Evolutionary conservation across 2,888 invertebrate genomes (phyloP), one percentile per base, ranked within the genome.

Genomic region (Acleris literana): DNA sequence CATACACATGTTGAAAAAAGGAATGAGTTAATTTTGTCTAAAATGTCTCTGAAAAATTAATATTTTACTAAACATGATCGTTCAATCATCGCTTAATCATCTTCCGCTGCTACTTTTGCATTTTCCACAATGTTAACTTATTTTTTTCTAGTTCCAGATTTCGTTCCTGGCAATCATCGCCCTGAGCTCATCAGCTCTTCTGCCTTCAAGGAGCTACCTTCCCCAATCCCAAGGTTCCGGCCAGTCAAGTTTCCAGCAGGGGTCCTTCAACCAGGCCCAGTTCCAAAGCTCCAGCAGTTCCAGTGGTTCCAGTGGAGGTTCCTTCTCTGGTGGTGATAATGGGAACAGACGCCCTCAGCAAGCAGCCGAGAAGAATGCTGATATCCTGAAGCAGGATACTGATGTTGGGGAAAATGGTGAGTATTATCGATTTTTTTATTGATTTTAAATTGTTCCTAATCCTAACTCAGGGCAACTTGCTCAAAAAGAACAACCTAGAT

Each of bases 261-360:
- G 58, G 5, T 46, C 46, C 17, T 46, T 39, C 39, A 39, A 39
- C 13, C 39, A 39, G 4, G 39, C 39, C 52, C 54, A 68, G 58
- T 52, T 29, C 56, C 51, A 39, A 69, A 70, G 55, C 63, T 56
- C 62, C 61, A 70, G 49, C 55, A 64, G 43, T 69, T 68, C 62
- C 72, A 71, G 48, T 62, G 61, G 25, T 68, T 71, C 4, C 69
- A 68, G 22, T 51, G 63, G 46, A 18, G 63, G 46, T 25, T 64
- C 52, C 39, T 20, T 57, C 43, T 64, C 59, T 56, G 69, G 69
- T 3, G 70, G 72, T 16, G 76, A 74, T 20, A 75, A 57, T 44
- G 84, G 80, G 0, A 86, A 83, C 57, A 76, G 71, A 53, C 76
- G 88, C 13, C 75, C 85, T 0, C 90, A 90, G 68, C 87, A 88